Percentiles rank a stretch among this genome's conserved stretches.
Conservation (phyloP, 2,797 vertebrate genomes). For the Tympanoctomys barrerae region DNA sequence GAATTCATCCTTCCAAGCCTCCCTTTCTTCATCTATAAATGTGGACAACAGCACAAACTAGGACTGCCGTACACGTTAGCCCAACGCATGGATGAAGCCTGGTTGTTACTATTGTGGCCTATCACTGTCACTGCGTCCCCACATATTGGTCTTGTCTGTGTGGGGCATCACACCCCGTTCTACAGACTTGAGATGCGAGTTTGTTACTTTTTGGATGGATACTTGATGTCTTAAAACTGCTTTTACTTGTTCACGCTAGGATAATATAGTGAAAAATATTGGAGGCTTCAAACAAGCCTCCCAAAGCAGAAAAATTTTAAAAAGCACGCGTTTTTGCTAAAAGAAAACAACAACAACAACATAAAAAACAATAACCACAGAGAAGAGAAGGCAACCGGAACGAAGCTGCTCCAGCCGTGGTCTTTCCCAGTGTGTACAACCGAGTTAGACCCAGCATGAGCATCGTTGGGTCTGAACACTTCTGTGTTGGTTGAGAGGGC, state of each 20-base stretch:
- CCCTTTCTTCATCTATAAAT: background rate
- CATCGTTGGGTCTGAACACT: background rate
- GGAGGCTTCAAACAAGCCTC: background rate
- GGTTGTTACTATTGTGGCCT: background rate
- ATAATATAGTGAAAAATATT: no score
- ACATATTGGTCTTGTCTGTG: background rate
- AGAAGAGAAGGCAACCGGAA: background rate
- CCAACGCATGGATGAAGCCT: background rate
- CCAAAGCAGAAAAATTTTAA: background rate
- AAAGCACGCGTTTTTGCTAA: background rate
- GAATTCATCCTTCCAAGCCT: background rate
- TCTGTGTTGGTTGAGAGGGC: background rate
- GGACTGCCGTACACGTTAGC: background rate
- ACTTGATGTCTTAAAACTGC: conserved; percentile 3
- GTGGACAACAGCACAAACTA: background rate
- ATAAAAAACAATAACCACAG: background rate
- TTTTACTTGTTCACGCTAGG: background rate
- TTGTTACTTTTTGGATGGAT: background rate
- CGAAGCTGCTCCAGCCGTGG: background rate
- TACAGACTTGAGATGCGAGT: background rate
- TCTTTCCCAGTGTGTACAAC: background rate
- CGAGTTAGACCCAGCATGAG: background rate
- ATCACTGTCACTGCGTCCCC: background rate
- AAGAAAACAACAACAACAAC: background rate
- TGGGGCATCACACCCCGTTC: background rate